A percentile compares a stretch with the other conserved stretches of the same genome.
phyloP scores from a whole-genome alignment of 2,888 invertebrate genomes.

The Ochropleura leucogaster region DNA sequence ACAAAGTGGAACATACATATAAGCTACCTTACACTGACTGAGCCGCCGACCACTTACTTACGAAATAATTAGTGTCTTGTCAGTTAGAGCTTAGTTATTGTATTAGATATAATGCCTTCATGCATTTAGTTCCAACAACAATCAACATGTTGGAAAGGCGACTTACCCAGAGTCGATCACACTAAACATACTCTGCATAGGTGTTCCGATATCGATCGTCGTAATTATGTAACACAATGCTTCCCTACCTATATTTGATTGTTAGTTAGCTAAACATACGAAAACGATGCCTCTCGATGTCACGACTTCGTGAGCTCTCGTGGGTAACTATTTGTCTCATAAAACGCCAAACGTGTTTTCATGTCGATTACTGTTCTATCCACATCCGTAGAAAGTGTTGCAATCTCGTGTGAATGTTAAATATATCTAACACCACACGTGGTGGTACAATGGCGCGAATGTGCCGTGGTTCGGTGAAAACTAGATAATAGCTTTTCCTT shows the following conservation, averaged over 20 bases:
- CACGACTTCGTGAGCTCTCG: conserved; percentile 4
- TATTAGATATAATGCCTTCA: neutral
- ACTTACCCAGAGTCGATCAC: conserved; percentile 8
- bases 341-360: conserved; percentile 40
- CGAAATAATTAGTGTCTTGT: neutral
- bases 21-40: neutral
- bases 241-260: neutral
- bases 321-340: conserved; percentile 25
- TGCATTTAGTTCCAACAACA: neutral
- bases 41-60: neutral
- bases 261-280: neutral
- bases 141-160: neutral
- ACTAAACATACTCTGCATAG: neutral
- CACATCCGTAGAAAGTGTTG: conserved; percentile 68
- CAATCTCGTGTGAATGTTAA: conserved; percentile 68
- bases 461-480: conserved; percentile 68
- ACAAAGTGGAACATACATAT: neutral
- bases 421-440: conserved; percentile 60
- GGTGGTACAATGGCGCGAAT: conserved; percentile 56
- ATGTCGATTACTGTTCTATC: conserved; percentile 34
- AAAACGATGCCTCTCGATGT: neutral
- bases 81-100: no score
- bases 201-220: neutral
- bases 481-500: conserved; percentile 69
- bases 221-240: neutral